A percentile compares a stretch with the other conserved stretches of the same genome.
These are phyloP conservation scores for Helobdella robusta DNA, from an alignment of 2,888 invertebrate genomes.

Conservation along the genomic window DNA sequence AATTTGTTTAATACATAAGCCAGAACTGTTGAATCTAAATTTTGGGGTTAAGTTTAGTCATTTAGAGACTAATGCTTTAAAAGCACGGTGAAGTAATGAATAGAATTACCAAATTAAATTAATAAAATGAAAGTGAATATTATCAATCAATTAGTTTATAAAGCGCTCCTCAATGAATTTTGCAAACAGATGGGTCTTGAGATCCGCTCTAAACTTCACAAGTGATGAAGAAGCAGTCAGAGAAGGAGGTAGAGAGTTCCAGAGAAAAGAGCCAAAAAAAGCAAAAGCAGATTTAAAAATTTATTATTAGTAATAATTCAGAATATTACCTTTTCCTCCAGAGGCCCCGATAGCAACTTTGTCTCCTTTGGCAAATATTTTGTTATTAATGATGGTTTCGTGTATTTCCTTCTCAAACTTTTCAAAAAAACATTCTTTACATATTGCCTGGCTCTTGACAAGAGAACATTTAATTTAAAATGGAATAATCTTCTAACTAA, in stretches of 20 bases:
- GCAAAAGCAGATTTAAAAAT: too few relatives aligned
- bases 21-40: conserved; percentile 82
- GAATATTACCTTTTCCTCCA: conserved; percentile 52
- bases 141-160: too few relatives aligned
- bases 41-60: not conserved
- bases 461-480: too few relatives aligned
- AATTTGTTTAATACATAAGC: conserved; percentile 83
- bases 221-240: too few relatives aligned
- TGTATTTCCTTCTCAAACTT: conserved; percentile 92
- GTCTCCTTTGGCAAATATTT: conserved; percentile 71
- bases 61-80: not conserved
- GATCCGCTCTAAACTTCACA: too few relatives aligned
- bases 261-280: too few relatives aligned
- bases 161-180: too few relatives aligned
- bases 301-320: not conserved
- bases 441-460: conserved; percentile 66
- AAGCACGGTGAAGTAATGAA: too few relatives aligned
- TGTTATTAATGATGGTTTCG: conserved; percentile 70
- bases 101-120: too few relatives aligned
- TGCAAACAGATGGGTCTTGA: too few relatives aligned
- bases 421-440: conserved; percentile 84
- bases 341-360: conserved; percentile 81
- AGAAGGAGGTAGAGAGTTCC: too few relatives aligned
- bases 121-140: not conserved
- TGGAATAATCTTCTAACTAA: too few relatives aligned